A percentile compares a stretch with the other conserved stretches of the same genome.
Conservation (phyloP, 2,113 vertebrate species). For the Misgurnus anguillicaudatus region DNA sequence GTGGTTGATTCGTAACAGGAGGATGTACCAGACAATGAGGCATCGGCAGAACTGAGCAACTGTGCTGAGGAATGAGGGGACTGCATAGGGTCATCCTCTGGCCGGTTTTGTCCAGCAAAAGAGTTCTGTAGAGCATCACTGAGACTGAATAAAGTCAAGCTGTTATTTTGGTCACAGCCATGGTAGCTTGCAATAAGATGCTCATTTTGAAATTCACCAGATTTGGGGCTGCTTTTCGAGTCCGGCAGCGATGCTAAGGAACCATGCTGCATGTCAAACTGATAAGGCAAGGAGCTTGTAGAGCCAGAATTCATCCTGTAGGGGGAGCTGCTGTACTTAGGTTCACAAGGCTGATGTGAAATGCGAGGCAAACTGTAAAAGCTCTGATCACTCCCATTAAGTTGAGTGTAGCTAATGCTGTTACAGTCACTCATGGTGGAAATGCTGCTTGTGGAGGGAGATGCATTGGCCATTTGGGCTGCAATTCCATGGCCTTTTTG, state of each 20-base stretch:
- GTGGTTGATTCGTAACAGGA: constrained; percentile 70
- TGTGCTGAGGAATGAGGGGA: constrained; percentile 57
- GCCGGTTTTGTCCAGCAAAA: constrained; percentile 69
- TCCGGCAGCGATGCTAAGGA: constrained; percentile 62
- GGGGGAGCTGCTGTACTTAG: constrained; percentile 61
- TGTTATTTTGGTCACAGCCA: constrained; percentile 72
- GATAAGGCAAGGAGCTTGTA: constrained; percentile 63
- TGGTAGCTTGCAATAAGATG: constrained; percentile 59
- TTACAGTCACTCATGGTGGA: constrained; percentile 78
- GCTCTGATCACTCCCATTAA: constrained; percentile 60
- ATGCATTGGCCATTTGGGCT: constrained; percentile 86
- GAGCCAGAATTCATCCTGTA: constrained; percentile 66
- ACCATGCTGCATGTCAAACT: constrained; percentile 63
- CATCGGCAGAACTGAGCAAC: constrained; percentile 29
- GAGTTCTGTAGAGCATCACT: constrained; percentile 50
- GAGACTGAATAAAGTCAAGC: constrained; percentile 72
- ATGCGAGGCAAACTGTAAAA: constrained; percentile 81
- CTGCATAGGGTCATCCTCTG: constrained; percentile 37
- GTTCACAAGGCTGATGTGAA: constrained; percentile 65
- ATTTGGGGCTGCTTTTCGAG: constrained; percentile 60
- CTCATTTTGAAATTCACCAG: constrained; percentile 63
- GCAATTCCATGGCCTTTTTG: constrained; percentile 87
- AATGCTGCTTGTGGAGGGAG: constrained; percentile 79
- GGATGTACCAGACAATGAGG: constrained; percentile 54
- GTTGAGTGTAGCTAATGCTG: constrained; percentile 66